phyloP scores from a whole-genome alignment of 2,797 vertebrate species.

The Tragopan temminckii region DNA sequence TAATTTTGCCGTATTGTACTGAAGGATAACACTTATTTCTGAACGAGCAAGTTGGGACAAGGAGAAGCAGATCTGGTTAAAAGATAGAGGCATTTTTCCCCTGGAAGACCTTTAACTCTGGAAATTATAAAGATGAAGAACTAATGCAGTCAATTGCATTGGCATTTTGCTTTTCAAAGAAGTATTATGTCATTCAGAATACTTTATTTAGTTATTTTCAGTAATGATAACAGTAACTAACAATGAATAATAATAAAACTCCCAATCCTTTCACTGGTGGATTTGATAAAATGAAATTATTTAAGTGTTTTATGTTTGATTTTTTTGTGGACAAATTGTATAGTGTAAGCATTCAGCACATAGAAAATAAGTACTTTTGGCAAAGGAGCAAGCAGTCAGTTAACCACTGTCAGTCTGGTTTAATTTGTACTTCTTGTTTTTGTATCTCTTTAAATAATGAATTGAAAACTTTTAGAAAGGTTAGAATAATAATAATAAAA shows the following conservation, averaged over 20 bases:
- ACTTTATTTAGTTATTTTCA: not conserved
- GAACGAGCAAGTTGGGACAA: rapidly evolving
- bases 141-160: not conserved
- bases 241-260: not conserved
- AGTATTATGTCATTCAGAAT: not conserved
- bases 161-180: not conserved
- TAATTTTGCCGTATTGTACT: not conserved
- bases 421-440: not conserved
- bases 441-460: not conserved
- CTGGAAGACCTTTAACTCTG: not conserved
- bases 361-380: rapidly evolving
- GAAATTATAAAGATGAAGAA: not conserved
- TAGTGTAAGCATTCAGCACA: not conserved
- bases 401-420: not conserved
- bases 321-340: not conserved
- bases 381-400: not conserved
- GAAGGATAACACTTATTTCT: not conserved
- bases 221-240: not conserved
- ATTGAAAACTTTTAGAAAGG: not conserved
- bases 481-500: not conserved
- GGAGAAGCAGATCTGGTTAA: not conserved
- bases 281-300: not conserved
- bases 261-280: not conserved
- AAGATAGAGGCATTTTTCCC: not conserved
- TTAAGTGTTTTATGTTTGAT: not conserved